Evolutionary conservation across 2,113 vertebrate genomes (phyloP).

Genomic region (Mungos mungo): DNA sequence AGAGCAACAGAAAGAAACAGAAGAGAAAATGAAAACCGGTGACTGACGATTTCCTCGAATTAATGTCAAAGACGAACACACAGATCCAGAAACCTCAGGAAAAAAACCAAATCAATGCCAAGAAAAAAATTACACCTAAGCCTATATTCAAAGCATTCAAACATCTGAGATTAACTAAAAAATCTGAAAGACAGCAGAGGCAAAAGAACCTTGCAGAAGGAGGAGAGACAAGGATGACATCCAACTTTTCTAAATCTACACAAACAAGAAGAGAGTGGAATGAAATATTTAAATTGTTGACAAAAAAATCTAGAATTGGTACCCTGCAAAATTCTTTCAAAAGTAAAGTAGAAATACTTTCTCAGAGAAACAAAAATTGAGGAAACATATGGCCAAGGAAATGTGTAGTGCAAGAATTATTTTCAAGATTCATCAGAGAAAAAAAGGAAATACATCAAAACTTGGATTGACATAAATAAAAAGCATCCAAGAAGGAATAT

Average conservation of each 20-base stretch:
- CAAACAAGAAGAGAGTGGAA: not conserved
- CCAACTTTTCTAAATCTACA: not conserved
- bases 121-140: not conserved
- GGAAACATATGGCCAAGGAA: not conserved
- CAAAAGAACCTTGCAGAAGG: not conserved
- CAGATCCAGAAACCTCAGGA: not conserved
- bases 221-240: not conserved
- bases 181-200: not conserved
- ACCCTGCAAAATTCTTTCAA: not conserved
- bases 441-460: not conserved
- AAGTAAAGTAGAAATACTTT: not conserved
- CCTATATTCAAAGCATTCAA: not conserved
- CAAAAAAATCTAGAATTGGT: not conserved
- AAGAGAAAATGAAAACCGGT: not conserved
- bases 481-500: not conserved
- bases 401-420: not conserved
- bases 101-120: not conserved
- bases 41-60: not conserved
- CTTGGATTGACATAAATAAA: not conserved
- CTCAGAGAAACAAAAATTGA: not conserved
- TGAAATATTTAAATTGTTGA: not conserved
- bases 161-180: not conserved
- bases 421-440: not conserved
- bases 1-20: not conserved
- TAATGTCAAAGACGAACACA: not conserved